Conservation (phyloP, 2,113 vertebrate genomes). For the Athene noctua region DNA sequence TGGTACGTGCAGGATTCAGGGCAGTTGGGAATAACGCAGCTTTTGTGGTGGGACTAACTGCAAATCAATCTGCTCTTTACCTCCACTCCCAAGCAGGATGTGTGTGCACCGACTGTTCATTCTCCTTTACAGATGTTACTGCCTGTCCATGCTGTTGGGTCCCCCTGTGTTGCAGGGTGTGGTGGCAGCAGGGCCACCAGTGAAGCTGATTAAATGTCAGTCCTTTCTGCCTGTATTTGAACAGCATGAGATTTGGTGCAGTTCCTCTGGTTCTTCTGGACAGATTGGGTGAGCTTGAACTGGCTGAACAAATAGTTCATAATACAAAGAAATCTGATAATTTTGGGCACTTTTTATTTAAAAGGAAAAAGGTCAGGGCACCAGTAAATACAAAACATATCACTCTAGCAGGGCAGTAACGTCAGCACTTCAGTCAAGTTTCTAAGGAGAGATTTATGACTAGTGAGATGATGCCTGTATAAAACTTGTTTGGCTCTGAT, state of each 20-base stretch:
- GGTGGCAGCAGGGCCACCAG: fast-evolving
- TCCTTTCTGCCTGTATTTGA: not conserved
- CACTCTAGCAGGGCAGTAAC: not conserved
- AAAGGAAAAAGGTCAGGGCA: not conserved
- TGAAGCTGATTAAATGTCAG: fast-evolving
- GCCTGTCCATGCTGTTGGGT: fast-evolving
- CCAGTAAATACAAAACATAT: not conserved
- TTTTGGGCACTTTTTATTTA: not conserved
- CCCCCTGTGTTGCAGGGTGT: fast-evolving
- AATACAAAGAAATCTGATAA: not conserved
- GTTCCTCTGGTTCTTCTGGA: not conserved
- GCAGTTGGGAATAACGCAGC: fast-evolving
- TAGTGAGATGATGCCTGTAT: not conserved
- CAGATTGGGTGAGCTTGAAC: not conserved
- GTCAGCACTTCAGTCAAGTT: slow-evolving; percentile 34
- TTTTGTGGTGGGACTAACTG: not conserved
- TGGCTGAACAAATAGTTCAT: not conserved
- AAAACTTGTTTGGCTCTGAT: not conserved
- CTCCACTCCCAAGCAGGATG: not conserved
- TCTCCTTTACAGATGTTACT: not conserved
- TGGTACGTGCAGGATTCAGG: fast-evolving
- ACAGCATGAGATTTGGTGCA: not conserved
- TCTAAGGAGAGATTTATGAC: slow-evolving; percentile 42
- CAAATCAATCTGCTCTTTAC: not conserved
- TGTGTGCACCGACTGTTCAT: fast-evolving